Evolutionary conservation across 2,797 vertebrate genomes (phyloP).

Genomic region (Eulemur mongoz): DNA sequence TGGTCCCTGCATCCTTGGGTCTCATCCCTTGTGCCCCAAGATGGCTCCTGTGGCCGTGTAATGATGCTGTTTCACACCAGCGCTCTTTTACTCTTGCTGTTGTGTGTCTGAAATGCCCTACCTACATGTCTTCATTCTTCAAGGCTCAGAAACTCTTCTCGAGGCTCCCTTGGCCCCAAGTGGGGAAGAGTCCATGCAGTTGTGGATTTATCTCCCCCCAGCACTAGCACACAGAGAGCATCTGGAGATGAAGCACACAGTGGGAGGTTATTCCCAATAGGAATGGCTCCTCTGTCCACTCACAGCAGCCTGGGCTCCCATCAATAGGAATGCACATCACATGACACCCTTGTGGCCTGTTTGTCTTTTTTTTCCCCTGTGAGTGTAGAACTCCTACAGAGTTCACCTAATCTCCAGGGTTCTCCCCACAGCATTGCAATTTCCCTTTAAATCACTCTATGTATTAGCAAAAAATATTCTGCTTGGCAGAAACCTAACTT

Average conservation of each 20-base stretch:
- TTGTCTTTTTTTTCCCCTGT: not conserved
- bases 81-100: accelerated
- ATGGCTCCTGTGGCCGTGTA: accelerated
- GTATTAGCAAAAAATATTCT: not conserved
- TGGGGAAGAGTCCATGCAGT: not conserved
- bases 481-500: not conserved
- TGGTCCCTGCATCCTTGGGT: accelerated
- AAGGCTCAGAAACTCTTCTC: not conserved
- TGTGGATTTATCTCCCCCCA: not conserved
- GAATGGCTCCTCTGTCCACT: accelerated
- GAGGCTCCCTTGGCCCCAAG: too few relatives aligned
- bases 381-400: not conserved
- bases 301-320: not conserved
- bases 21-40: not conserved
- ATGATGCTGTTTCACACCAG: accelerated
- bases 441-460: not conserved
- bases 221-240: too few relatives aligned
- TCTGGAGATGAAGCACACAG: not conserved
- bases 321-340: accelerated
- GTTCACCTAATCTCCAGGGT: accelerated
- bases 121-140: not conserved
- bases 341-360: accelerated
- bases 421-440: not conserved
- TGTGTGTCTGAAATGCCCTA: not conserved
- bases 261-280: accelerated